A percentile compares a stretch with the other conserved stretches of the same genome.
Conservation (phyloP, 2,113 vertebrate genomes). For the Tupaia tana region DNA sequence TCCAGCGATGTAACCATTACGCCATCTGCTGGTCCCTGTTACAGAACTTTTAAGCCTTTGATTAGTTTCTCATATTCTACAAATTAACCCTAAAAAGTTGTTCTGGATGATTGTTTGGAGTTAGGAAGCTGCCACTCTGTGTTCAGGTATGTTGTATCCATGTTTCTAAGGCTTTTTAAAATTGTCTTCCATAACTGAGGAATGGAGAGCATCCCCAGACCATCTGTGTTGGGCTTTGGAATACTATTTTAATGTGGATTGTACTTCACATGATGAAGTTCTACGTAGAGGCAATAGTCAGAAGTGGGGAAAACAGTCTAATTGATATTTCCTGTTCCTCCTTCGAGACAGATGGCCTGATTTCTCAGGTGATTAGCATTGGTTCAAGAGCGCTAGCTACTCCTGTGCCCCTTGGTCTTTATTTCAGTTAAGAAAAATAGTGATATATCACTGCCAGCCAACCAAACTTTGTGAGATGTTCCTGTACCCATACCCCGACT, state of each 20-base stretch:
- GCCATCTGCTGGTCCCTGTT: not conserved
- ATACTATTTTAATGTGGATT: slow-evolving; percentile 27
- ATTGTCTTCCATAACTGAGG: slow-evolving; percentile 23
- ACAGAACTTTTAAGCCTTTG: not conserved
- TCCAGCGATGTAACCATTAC: no score
- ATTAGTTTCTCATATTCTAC: not conserved
- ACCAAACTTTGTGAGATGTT: not conserved
- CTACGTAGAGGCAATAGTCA: not conserved
- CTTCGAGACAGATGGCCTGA: not conserved
- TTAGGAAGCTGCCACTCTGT: not conserved
- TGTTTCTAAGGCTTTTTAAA: slow-evolving; percentile 5
- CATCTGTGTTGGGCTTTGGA: slow-evolving; percentile 4
- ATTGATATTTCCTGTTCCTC: not conserved
- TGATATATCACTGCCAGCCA: not conserved
- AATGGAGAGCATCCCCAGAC: not conserved
- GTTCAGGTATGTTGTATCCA: not conserved
- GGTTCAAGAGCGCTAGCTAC: not conserved
- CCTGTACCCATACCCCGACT: not conserved
- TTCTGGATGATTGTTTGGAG: not conserved
- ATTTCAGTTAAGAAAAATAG: slow-evolving; percentile 31
- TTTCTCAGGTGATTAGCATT: not conserved
- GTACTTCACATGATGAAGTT: not conserved
- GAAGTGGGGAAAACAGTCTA: not conserved
- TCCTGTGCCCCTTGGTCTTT: not conserved
- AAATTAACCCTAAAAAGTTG: not conserved